Evolutionary conservation across 2,888 invertebrate species (phyloP), one percentile per base, ranked within the genome.

Genomic region (Creontiades dilutus): DNA sequence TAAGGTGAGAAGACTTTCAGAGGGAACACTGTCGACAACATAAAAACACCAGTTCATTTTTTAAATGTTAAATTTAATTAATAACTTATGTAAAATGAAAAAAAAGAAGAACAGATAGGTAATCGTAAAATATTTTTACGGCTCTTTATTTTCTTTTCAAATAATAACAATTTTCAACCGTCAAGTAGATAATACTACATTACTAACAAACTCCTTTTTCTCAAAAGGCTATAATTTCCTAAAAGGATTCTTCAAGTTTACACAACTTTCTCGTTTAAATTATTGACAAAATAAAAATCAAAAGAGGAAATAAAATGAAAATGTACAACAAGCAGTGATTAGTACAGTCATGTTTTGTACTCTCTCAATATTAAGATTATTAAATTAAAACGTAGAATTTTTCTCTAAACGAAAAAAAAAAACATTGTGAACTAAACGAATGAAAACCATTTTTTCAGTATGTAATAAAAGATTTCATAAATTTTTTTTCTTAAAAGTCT

Each of bases 1-100:
- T 2, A 7, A 37, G 37, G 7, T 7, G 7, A 37, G 37, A 37
- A 37, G 37, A 37, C 37, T 37, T 37, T 37, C 37, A 14, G 11
- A 11, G 52, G 52, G 1, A 57, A n/a, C 57, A 57, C n/a, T n/a
- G n/a, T n/a, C 16, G 57, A 57, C 57, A 57, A 57, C 37, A 57
- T 23, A 23, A 68, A 68, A 52, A 27, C 27, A 13, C 68, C 19
- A 68, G 23, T 68, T 68, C 19, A 68, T 68, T 68, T 68, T 68
- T 68, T 12, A 75, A 86, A 86, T 91, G 85, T 91, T 91, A 28
- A 92, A 92, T 90, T 90, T 90, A 90, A 90, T 86, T 86, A 19
- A 91, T 91, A 84, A 91, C 84, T 57, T 90, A 84, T 81, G 90
- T 52, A 87, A 52, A 89, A 89, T 68, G 81, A 55, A 80, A 89